phyloP scores from a whole-genome alignment of 2,888 invertebrate genomes.

The Aethes cnicana region DNA sequence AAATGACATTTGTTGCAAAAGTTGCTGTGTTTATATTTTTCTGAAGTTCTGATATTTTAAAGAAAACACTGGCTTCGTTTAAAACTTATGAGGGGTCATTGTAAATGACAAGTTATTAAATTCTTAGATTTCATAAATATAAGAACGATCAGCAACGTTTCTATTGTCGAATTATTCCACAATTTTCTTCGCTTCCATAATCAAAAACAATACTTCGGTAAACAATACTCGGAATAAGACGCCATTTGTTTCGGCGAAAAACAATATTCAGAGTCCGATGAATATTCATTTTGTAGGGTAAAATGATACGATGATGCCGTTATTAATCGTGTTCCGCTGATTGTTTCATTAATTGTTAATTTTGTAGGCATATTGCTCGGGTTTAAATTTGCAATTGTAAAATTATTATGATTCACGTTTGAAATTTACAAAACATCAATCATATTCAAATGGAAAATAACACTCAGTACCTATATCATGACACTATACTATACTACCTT shows the following conservation, averaged over 20 bases:
- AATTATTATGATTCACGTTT: slow-evolving; percentile 22
- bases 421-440: too few species aligned
- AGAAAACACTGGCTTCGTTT: too few species aligned
- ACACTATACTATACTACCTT: too few species aligned
- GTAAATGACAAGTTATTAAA: too few species aligned
- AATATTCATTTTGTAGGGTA: slow-evolving; percentile 51
- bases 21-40: too few species aligned
- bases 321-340: slow-evolving; percentile 34
- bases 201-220: slow-evolving; percentile 16
- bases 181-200: slow-evolving; percentile 4
- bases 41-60: too few species aligned
- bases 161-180: background rate
- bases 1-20: too few species aligned
- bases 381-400: slow-evolving; percentile 10
- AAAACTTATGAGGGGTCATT: too few species aligned
- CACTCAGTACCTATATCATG: too few species aligned
- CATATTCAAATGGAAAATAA: too few species aligned
- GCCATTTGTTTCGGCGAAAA: slow-evolving; percentile 37
- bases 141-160: too few species aligned
- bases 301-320: slow-evolving; percentile 21
- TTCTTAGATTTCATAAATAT: too few species aligned
- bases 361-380: slow-evolving; percentile 23
- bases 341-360: slow-evolving; percentile 27
- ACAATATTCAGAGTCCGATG: slow-evolving; percentile 45
- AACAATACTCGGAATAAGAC: slow-evolving; percentile 21